Conservation (phyloP, 2,113 vertebrate genomes). For the Perca flavescens region DNA sequence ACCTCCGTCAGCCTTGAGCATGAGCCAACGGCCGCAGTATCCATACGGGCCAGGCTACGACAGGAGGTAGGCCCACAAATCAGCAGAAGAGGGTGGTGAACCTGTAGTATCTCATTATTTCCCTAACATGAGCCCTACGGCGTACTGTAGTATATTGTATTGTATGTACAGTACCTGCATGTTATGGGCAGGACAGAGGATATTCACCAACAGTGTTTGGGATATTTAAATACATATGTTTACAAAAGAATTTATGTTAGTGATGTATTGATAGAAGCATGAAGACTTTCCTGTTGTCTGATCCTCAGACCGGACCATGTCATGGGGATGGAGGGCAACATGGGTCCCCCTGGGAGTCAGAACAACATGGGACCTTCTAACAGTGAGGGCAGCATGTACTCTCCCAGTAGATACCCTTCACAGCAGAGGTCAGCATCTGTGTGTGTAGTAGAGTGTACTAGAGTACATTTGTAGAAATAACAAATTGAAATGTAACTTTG, state of each 20-base stretch:
- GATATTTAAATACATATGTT: background rate
- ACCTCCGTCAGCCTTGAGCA: conserved; percentile 88
- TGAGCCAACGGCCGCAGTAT: conserved; percentile 94
- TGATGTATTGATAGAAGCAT: conserved; percentile 5
- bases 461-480: background rate
- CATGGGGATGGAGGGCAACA: conserved; percentile 86
- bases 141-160: background rate
- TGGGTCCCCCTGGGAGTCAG: conserved; percentile 84
- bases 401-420: conserved; percentile 82
- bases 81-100: background rate
- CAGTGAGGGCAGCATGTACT: conserved; percentile 86
- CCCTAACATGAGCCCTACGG: background rate
- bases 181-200: background rate
- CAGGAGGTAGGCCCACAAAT: conserved; percentile 86
- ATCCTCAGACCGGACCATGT: conserved; percentile 85
- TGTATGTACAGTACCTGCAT: background rate
- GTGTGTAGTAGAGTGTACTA: background rate
- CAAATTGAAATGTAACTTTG: background rate
- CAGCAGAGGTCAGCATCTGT: conserved; percentile 82
- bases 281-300: conserved; percentile 34
- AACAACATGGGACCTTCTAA: conserved; percentile 86
- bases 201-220: background rate
- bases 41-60: conserved; percentile 92
- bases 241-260: background rate
- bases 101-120: background rate